Conservation (phyloP, 2,888 invertebrate genomes). For the Hecatera dysodea region DNA sequence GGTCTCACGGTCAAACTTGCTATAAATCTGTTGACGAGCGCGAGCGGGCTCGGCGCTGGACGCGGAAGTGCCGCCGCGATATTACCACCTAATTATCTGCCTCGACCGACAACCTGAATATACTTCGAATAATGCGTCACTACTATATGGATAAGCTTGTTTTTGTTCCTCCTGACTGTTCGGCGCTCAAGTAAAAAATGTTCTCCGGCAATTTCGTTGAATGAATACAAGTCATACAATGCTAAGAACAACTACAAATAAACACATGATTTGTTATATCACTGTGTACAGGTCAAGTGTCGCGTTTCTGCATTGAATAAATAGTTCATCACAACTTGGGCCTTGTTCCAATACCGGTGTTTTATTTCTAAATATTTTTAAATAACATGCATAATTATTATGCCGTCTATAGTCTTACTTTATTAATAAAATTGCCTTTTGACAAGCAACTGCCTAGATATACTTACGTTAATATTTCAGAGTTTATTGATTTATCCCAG, state of each 20-base stretch:
- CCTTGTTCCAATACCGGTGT: no score
- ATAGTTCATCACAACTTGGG: not conserved
- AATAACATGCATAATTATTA: not conserved
- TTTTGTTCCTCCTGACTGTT: constrained; percentile 46
- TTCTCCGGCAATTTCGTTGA: constrained; percentile 15
- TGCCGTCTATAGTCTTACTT: not conserved
- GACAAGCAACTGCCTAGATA: not conserved
- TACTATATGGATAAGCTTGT: constrained; percentile 66
- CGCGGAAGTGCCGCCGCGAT: constrained; percentile 79
- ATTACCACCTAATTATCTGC: constrained; percentile 81
- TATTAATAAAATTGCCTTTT: not conserved
- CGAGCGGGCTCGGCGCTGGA: constrained; percentile 63
- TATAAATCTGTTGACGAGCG: constrained; percentile 87
- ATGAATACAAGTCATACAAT: constrained; percentile 4
- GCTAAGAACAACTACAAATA: not conserved
- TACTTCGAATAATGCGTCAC: constrained; percentile 73
- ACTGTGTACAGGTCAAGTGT: not conserved
- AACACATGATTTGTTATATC: constrained; percentile 2
- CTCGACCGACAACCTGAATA: constrained; percentile 74
- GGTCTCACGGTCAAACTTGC: constrained; percentile 89
- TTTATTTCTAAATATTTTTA: no score
- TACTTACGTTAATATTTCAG: not conserved
- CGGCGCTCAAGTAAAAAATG: constrained; percentile 3
- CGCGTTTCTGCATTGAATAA: not conserved
- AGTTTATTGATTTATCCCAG: not conserved